A percentile compares a stretch with the other conserved stretches of the same genome.
Evolutionary conservation across 2,797 vertebrate genomes (phyloP).

Genomic region (Pantherophis alleghaniensis): DNA sequence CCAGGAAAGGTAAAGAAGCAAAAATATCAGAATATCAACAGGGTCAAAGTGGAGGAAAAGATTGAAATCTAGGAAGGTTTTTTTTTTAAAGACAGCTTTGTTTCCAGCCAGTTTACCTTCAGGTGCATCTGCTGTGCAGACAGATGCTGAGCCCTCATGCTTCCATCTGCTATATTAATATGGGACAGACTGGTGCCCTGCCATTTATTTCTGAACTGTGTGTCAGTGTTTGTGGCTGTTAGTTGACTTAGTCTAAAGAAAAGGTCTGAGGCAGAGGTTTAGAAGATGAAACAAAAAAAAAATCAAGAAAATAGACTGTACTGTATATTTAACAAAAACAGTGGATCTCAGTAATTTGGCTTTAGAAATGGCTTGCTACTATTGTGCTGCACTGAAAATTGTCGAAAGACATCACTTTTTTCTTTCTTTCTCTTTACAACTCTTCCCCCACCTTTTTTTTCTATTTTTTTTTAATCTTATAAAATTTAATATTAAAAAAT

Average conservation of each 20-base stretch:
- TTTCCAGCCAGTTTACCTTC: neutral
- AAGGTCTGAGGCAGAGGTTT: neutral
- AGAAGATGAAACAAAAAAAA: neutral
- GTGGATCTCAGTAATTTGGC: neutral
- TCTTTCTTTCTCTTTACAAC: neutral
- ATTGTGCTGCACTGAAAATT: neutral
- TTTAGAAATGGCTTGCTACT: neutral
- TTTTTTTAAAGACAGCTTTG: neutral
- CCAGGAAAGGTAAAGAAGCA: neutral
- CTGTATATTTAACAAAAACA: neutral
- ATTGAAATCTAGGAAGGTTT: neutral
- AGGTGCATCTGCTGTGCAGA: neutral
- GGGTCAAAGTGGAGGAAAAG: neutral
- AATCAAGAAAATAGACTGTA: neutral
- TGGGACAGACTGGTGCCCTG: neutral
- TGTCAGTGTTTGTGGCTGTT: neutral
- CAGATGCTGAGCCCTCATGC: neutral
- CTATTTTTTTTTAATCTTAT: neutral
- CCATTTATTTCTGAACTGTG: neutral
- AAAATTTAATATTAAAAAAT: neutral
- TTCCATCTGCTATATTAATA: neutral
- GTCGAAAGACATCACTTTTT: neutral
- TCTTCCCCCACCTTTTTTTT: too few species aligned
- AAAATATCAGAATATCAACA: neutral
- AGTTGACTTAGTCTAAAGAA: neutral